phyloP scores from a whole-genome alignment of 2,888 invertebrate genomes.

The Brachypalpus laphriformis region DNA sequence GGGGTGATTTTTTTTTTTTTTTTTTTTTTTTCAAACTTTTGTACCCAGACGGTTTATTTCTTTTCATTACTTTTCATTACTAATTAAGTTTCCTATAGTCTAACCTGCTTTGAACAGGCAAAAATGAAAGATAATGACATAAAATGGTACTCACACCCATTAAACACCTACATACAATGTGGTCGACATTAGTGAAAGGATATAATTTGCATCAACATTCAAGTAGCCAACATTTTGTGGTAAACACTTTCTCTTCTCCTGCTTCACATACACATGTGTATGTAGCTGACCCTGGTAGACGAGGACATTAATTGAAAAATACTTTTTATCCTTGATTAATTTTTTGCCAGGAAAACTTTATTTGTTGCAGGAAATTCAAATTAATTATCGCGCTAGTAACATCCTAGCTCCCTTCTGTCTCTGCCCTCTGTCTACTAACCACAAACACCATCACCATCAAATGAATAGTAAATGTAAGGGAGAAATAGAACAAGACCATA shows the following conservation, averaged over 20 bases:
- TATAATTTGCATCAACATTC: constrained; percentile 56
- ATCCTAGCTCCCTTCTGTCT: neutral
- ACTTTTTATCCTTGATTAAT: constrained; percentile 66
- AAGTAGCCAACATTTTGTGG: constrained; percentile 57
- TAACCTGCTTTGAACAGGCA: neutral
- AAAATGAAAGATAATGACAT: constrained; percentile 45
- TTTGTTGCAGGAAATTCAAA: constrained; percentile 55
- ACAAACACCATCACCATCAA: constrained; percentile 23
- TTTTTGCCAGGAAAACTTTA: constrained; percentile 44
- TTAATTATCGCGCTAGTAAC: constrained; percentile 59
- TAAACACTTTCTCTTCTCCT: neutral
- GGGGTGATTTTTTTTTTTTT: too few relatives aligned
- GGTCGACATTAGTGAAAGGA: constrained; percentile 50
- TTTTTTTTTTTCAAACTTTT: too few relatives aligned
- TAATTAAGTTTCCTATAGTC: constrained; percentile 19
- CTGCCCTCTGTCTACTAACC: constrained; percentile 14
- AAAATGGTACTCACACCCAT: constrained; percentile 29
- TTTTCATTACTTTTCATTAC: neutral
- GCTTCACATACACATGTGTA: constrained; percentile 4
- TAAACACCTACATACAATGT: constrained; percentile 3
- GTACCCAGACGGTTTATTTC: too few relatives aligned
- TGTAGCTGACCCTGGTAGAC: constrained; percentile 35
- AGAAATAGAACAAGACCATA: constrained; percentile 48
- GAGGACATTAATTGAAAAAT: constrained; percentile 69
- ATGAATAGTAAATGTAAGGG: constrained; percentile 17